Evolutionary conservation across 2,797 vertebrate species (phyloP), one percentile per base, ranked within the genome.

Genomic region (Lycodopsis pacificus): DNA sequence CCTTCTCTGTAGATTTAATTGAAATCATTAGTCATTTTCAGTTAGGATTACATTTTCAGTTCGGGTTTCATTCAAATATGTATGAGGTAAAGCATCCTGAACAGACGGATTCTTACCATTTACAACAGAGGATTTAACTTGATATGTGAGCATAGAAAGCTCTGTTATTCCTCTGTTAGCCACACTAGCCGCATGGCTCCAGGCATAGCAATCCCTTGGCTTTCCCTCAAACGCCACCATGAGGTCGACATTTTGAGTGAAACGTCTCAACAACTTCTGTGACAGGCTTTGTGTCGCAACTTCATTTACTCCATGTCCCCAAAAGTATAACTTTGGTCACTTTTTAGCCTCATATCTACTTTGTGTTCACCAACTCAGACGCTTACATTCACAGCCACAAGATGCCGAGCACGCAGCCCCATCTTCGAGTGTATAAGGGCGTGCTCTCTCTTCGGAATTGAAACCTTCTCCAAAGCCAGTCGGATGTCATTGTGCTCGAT

Each of bases 401-500:
- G 48, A 7, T 4, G 48, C 69, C 8, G 34, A 34, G 36, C 44
- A 34, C 22, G n/a, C 54, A 2, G 12, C 9, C 10, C 12, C 22
- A 12, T 34, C 10, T 46, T 65, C 5, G 1, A n/a, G 38, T 65
- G 32, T 32, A 20, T 49, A 1, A 36, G 19, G 36, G 17, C 27
- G 11, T 6, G 32, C 15, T 48, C 20, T 51, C n/a, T 73, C 25
- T 30, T 62, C 7, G 27, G 63, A 77, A 56, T 51, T 34, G 30
- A 76, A 56, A 27, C 65, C 51, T 76, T 65, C 40, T 62, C 40
- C n/a, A 56, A 71, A 73, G 48, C 25, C 64, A 42, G 4, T 22
- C 22, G 38, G 62, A 54, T 65, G 27, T 51, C 70, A 73, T 11
- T 3, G 56, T 40, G 48, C 57, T 71, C 11, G 5, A 32, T 25